Conservation (phyloP, 2,888 invertebrate genomes). For the Platycheirus rosarum region DNA sequence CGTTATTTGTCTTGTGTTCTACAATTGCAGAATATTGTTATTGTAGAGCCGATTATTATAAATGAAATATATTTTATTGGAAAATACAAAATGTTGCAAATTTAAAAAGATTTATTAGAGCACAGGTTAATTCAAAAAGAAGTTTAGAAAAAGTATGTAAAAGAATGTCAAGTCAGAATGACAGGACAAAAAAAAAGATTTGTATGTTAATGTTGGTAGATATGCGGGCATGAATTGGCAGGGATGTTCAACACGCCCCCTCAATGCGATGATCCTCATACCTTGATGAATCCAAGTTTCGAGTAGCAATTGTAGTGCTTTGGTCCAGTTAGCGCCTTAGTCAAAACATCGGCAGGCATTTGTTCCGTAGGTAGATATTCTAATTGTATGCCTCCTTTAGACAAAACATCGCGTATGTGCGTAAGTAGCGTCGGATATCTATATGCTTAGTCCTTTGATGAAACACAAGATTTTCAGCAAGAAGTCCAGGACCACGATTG, state of each 20-base stretch:
- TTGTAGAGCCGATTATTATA: too few relatives aligned
- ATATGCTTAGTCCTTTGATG: constrained; percentile 29
- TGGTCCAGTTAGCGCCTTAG: constrained; percentile 27
- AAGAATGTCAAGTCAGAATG: too few relatives aligned
- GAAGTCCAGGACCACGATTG: constrained; percentile 26
- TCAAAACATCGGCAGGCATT: constrained; percentile 16
- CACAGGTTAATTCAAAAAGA: too few relatives aligned
- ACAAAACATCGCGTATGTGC: constrained; percentile 24
- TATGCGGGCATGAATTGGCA: not conserved
- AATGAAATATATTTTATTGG: too few relatives aligned
- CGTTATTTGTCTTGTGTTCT: too few relatives aligned
- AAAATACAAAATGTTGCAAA: too few relatives aligned
- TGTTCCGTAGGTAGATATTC: constrained; percentile 11
- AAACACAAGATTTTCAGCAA: constrained; percentile 19
- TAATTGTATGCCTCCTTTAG: constrained; percentile 11
- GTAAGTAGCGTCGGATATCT: constrained; percentile 16
- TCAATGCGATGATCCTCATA: constrained; percentile 11
- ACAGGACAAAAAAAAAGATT: too few relatives aligned
- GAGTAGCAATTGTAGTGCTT: constrained; percentile 59
- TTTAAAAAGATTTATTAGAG: too few relatives aligned
- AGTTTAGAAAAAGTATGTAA: too few relatives aligned
- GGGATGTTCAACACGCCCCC: constrained; percentile 17
- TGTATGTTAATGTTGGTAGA: too few relatives aligned
- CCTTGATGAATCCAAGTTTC: constrained; percentile 36
- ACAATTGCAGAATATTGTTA: too few relatives aligned